Evolutionary conservation across 2,888 invertebrate species (phyloP).

Genomic region (Cephus pygmeus): DNA sequence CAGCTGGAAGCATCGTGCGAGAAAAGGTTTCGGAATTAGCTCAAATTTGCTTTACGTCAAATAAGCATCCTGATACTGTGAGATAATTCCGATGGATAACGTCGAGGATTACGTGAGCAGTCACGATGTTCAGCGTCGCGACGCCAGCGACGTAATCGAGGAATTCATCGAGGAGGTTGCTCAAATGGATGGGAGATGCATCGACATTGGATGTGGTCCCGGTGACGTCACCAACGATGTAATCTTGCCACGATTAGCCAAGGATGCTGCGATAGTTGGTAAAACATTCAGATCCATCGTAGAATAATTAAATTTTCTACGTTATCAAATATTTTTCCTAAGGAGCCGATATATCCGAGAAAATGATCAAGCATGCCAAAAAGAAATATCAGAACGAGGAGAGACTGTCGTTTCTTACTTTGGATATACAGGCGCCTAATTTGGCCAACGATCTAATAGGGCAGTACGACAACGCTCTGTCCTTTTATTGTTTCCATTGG

Average conservation of each 20-base stretch:
- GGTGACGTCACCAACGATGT: conserved; percentile 77
- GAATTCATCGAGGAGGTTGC: conserved; percentile 69
- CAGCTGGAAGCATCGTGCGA: neutral
- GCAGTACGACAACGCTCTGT: conserved; percentile 77
- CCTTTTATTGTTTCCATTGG: conserved; percentile 86
- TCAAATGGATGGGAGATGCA: conserved; percentile 56
- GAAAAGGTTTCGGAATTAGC: conserved; percentile 15
- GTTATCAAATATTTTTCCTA: conserved; percentile 34
- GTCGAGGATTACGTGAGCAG: conserved; percentile 71
- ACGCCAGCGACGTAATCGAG: conserved; percentile 73
- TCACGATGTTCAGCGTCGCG: conserved; percentile 76
- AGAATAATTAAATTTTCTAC: no score
- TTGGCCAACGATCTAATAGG: conserved; percentile 67
- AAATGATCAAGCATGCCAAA: conserved; percentile 78
- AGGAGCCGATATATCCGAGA: conserved; percentile 77
- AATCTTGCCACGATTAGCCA: conserved; percentile 73
- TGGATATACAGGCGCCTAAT: conserved; percentile 71
- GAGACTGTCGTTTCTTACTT: conserved; percentile 61
- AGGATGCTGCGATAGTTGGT: conserved; percentile 65
- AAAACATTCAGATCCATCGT: conserved; percentile 18
- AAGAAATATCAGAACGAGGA: conserved; percentile 69
- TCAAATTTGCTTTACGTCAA: neutral
- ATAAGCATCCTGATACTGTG: neutral
- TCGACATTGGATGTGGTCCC: conserved; percentile 81
- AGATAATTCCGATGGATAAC: conserved; percentile 41